Conservation (phyloP, 2,797 vertebrate genomes). For the Notamacropus eugenii region DNA sequence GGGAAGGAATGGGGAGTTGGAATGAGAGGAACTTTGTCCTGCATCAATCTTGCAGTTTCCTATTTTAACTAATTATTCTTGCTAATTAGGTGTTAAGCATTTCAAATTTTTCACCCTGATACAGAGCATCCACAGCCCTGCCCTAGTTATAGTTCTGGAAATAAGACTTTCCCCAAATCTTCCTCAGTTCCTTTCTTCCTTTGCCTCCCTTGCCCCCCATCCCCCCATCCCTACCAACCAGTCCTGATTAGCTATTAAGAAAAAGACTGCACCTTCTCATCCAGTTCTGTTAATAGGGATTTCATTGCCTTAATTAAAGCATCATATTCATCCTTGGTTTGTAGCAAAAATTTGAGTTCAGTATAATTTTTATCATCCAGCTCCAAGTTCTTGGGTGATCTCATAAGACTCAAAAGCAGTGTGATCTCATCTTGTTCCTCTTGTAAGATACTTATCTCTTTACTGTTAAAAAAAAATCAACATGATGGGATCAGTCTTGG, state of each 20-base stretch:
- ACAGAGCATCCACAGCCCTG: background rate
- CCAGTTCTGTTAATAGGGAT: slow-evolving; percentile 75
- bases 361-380: slow-evolving; percentile 68
- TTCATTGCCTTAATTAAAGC: slow-evolving; percentile 79
- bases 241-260: background rate
- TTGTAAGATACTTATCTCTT: slow-evolving; percentile 76
- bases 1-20: background rate
- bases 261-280: slow-evolving; percentile 78
- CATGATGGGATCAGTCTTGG: background rate
- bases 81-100: background rate
- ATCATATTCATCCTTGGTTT: slow-evolving; percentile 75
- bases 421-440: slow-evolving; percentile 72
- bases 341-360: slow-evolving; percentile 76
- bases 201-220: background rate
- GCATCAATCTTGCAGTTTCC: background rate
- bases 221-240: background rate
- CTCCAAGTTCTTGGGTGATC: slow-evolving; percentile 43
- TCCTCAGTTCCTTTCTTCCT: background rate
- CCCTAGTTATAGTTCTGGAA: background rate
- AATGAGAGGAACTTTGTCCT: background rate
- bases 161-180: background rate
- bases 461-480: slow-evolving; percentile 66
- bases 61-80: background rate
- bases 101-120: background rate
- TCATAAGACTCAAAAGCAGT: slow-evolving; percentile 68